These are phyloP conservation scores for Dendrolimus punctatus DNA, from an alignment of 1,140 invertebrate genomes.

Conservation along the genomic window DNA sequence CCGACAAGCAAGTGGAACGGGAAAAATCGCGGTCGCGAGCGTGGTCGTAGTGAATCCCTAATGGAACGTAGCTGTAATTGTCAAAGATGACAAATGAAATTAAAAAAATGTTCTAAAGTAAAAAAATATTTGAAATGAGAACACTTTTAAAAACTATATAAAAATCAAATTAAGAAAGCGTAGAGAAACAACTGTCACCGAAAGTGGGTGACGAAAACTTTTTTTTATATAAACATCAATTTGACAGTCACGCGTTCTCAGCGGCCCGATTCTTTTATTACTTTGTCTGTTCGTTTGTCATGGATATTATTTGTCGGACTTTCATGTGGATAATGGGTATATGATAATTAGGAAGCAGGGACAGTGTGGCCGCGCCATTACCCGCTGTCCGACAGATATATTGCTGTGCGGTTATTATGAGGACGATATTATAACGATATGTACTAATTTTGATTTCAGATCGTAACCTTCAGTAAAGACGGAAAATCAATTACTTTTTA, in stretches of 20 bases:
- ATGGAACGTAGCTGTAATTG: too few relatives aligned
- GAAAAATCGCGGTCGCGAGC: too few relatives aligned
- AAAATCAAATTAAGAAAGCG: neutral
- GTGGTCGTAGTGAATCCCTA: too few relatives aligned
- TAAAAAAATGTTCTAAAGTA: too few relatives aligned
- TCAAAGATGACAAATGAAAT: too few relatives aligned
- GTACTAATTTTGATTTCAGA: neutral
- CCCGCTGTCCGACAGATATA: conserved; percentile 2
- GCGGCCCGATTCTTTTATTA: conserved; percentile 1
- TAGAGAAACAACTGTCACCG: neutral
- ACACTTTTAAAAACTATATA: neutral
- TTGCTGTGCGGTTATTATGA: conserved; percentile 2
- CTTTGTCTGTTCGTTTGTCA: conserved; percentile 2
- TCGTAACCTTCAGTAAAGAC: neutral
- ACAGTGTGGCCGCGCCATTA: conserved; percentile 2
- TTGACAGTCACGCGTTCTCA: neutral
- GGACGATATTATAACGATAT: conserved; percentile 8
- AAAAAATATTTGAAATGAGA: too few relatives aligned
- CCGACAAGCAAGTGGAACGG: too few relatives aligned
- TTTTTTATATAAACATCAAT: neutral
- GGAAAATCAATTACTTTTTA: too few relatives aligned
- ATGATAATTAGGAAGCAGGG: neutral
- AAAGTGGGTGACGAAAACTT: conserved; percentile 1
- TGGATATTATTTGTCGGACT: conserved; percentile 6
- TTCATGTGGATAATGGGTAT: conserved; percentile 3